These are phyloP conservation scores for Apodemia duryi DNA, from an alignment of 2,888 invertebrate genomes.

Conservation along the genomic window DNA sequence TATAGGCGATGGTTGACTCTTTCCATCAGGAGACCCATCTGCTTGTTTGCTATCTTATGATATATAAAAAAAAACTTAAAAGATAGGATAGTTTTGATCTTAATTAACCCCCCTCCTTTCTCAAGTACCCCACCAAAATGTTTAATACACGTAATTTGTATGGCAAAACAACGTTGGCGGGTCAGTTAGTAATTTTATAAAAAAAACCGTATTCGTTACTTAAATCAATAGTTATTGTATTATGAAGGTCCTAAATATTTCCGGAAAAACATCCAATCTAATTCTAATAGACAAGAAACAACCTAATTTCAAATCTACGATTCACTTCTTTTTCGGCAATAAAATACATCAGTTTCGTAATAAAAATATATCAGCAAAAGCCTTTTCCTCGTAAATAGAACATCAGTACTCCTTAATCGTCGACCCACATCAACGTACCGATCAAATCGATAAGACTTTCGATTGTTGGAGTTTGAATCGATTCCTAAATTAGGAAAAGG, in stretches of 20 bases:
- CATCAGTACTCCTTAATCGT: conserved; percentile 12
- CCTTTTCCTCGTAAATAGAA: conserved; percentile 11
- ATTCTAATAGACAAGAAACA: conserved; percentile 1
- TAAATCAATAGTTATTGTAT: not conserved
- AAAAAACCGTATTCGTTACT: no score
- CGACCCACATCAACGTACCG: conserved; percentile 10
- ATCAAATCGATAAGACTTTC: not conserved
- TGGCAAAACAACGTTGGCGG: no score
- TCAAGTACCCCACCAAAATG: no score
- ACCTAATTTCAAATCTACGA: conserved; percentile 1
- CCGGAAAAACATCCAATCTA: not conserved
- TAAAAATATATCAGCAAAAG: conserved; percentile 12
- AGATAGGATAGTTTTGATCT: no score
- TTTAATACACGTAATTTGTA: no score
- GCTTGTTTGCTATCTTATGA: no score
- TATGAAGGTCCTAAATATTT: not conserved
- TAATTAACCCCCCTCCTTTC: no score
- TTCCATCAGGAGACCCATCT: no score
- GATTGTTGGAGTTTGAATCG: conserved; percentile 14
- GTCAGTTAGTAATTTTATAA: no score
- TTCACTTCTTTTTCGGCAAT: conserved; percentile 5
- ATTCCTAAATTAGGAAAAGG: conserved; percentile 18
- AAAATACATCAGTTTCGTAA: conserved; percentile 11
- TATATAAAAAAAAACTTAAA: no score
- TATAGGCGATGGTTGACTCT: no score